Evolutionary conservation across 2,888 invertebrate genomes (phyloP).

Genomic region (Mythimna vitellina): DNA sequence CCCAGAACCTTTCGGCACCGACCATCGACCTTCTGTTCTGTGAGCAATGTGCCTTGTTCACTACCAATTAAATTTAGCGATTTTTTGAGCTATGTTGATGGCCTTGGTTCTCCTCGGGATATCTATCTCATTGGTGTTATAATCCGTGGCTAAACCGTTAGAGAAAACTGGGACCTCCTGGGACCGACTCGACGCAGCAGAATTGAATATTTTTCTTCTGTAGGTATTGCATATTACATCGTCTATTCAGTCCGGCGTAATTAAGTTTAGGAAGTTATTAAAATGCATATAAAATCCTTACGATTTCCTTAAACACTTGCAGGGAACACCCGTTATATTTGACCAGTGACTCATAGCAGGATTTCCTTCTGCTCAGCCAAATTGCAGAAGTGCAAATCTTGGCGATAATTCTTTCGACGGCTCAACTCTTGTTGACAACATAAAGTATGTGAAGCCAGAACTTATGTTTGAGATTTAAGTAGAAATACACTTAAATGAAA

Average conservation of each 20-base stretch:
- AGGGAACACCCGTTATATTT: slow-evolving; percentile 21
- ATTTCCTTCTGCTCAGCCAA: slow-evolving; percentile 8
- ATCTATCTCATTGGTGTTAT: too few species aligned
- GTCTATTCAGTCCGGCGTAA: not conserved
- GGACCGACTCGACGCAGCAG: not conserved
- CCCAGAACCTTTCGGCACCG: too few species aligned
- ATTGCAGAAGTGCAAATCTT: slow-evolving; percentile 12
- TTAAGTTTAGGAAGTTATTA: slow-evolving; percentile 11
- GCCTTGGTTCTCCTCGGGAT: too few species aligned
- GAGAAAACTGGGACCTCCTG: not conserved
- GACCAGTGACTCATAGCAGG: slow-evolving; percentile 43
- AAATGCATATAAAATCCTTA: slow-evolving; percentile 16
- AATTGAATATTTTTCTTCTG: not conserved
- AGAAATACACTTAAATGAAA: slow-evolving; percentile 17
- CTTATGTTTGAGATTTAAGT: not conserved
- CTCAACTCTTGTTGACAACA: slow-evolving; percentile 14
- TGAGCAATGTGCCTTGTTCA: too few species aligned
- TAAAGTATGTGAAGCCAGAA: not conserved
- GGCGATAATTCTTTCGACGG: slow-evolving; percentile 2
- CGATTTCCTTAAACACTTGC: slow-evolving; percentile 7
- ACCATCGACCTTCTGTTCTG: too few species aligned
- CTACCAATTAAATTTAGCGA: too few species aligned
- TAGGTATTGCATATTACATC: not conserved
- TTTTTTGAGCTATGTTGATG: too few species aligned
- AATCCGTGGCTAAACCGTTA: too few species aligned